Conservation (phyloP, 64 coral and sea anemone species). For the Montipora sp. region DNA sequence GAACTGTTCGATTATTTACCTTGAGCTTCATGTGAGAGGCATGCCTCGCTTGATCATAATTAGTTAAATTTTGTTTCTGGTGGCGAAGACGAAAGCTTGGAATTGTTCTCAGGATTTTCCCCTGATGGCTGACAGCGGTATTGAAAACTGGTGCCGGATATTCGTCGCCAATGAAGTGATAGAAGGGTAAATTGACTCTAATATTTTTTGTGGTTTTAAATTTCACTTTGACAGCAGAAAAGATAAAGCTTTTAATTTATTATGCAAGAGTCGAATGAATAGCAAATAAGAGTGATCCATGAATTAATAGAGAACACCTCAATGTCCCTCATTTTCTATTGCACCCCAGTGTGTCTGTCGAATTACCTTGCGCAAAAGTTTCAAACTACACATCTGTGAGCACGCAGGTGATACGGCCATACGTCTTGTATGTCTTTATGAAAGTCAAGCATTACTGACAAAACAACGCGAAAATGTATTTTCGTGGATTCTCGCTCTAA, state of each 20-base stretch:
- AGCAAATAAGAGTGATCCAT: not conserved
- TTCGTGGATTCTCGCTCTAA: no score
- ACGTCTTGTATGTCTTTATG: no score
- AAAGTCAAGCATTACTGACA: no score
- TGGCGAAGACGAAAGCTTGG: not conserved
- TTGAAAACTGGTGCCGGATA: not conserved
- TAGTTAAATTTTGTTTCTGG: not conserved
- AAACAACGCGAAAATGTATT: no score
- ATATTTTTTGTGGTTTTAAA: not conserved
- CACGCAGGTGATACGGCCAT: no score
- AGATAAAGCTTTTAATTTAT: conserved; percentile 9
- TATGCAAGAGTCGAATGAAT: conserved; percentile 16
- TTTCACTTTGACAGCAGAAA: conserved; percentile 1
- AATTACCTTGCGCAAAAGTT: no score
- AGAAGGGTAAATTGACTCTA: not conserved
- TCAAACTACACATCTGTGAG: no score
- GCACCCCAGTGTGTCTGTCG: no score
- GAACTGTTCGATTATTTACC: not conserved
- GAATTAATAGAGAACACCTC: no score
- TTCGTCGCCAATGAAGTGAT: conserved; percentile 15
- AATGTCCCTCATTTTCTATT: no score
- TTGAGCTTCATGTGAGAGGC: not conserved
- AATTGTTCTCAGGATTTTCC: not conserved
- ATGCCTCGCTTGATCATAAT: not conserved
- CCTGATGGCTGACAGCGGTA: not conserved